Percentiles rank a stretch among this genome's conserved stretches.
phyloP scores from a whole-genome alignment of 2,888 invertebrate species.

The Caenorhabditis japonica region DNA sequence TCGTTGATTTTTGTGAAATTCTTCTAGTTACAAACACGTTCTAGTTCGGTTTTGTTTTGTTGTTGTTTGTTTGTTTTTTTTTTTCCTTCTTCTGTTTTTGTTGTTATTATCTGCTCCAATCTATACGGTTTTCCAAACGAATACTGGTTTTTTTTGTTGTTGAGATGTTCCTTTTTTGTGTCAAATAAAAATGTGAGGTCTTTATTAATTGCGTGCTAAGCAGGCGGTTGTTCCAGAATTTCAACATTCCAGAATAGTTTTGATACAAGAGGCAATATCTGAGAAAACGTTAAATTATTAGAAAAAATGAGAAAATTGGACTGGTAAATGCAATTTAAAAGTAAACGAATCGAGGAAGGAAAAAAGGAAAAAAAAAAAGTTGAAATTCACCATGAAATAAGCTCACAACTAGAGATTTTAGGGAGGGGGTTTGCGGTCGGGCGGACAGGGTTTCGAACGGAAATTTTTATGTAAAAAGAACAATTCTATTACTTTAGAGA shows the following conservation, averaged over 20 bases:
- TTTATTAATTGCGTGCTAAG: conserved; percentile 49
- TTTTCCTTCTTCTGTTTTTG: background rate
- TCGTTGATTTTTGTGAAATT: background rate
- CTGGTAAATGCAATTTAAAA: no score
- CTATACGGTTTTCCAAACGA: background rate
- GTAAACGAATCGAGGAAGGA: no score
- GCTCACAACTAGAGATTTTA: conserved; percentile 59
- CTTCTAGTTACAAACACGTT: background rate
- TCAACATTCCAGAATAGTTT: conserved; percentile 37
- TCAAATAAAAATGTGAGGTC: conserved; percentile 5
- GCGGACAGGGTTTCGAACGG: conserved; percentile 3
- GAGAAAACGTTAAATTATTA: conserved; percentile 16
- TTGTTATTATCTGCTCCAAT: conserved; percentile 1
- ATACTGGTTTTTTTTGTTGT: background rate
- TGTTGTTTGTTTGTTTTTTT: background rate
- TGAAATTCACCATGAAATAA: conserved; percentile 50
- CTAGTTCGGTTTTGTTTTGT: conserved; percentile 1
- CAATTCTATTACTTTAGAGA: conserved; percentile 1
- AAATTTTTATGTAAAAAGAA: background rate
- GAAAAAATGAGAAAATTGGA: conserved; percentile 6
- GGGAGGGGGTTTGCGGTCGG: conserved; percentile 7
- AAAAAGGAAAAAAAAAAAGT: conserved; percentile 9
- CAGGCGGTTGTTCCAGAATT: conserved; percentile 28
- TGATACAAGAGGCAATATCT: conserved; percentile 17
- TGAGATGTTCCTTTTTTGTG: background rate